phyloP scores from a whole-genome alignment of 1,140 invertebrate genomes.

The Pomacea maculata region DNA sequence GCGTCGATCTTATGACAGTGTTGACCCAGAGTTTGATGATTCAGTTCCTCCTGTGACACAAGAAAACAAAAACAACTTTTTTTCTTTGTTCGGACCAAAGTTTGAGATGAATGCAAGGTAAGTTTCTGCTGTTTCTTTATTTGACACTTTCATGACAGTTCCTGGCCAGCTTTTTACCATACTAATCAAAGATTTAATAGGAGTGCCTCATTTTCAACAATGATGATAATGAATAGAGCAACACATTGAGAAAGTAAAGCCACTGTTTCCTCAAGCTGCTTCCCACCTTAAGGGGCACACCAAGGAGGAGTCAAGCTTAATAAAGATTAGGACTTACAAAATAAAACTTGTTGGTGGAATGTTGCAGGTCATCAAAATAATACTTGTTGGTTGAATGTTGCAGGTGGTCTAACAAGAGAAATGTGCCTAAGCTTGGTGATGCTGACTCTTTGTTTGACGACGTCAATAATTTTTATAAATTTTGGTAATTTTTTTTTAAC shows the following conservation, averaged over 20 bases:
- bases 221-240: too few species aligned
- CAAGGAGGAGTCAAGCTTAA: too few species aligned
- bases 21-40: slow-evolving; percentile 95
- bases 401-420: slow-evolving; percentile 90
- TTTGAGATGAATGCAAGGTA: slow-evolving; percentile 82
- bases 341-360: too few species aligned
- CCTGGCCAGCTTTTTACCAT: too few species aligned
- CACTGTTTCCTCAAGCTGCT: too few species aligned
- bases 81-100: slow-evolving; percentile 79
- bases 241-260: too few species aligned
- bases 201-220: too few species aligned
- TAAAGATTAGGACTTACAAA: too few species aligned
- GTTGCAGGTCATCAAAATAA: background rate
- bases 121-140: background rate
- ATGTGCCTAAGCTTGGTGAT: slow-evolving; percentile 87
- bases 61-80: slow-evolving; percentile 84
- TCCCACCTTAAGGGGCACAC: too few species aligned
- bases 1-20: slow-evolving; percentile 91
- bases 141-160: too few species aligned
- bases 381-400: slow-evolving; percentile 38
- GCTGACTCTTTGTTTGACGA: slow-evolving; percentile 70
- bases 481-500: slow-evolving; percentile 65
- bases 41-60: slow-evolving; percentile 79
- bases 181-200: too few species aligned
- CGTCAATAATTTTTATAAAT: slow-evolving; percentile 71